Evolutionary conservation across 2,888 invertebrate species (phyloP), one percentile per base, ranked within the genome.

Genomic region (Erebia aethiops): DNA sequence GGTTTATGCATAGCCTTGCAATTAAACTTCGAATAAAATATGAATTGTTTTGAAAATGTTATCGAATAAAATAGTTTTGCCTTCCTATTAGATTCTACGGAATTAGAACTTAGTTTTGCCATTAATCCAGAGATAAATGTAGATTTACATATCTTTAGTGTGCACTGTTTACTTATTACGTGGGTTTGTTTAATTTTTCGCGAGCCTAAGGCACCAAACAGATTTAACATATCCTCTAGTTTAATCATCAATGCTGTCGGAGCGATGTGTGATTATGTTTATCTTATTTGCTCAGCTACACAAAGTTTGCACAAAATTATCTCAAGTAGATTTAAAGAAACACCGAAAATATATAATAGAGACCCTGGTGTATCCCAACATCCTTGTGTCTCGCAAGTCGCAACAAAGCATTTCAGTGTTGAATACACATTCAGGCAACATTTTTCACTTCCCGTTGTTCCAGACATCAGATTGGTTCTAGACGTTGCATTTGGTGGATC

Each of bases 111-210:
- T 70, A 61, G 57, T 41, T 62, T 69, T 49, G 52, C 65, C 54
- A 67, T 26, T 43, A 71, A 62, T n/a, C 62, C 57, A 67, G 57
- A 66, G 11, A 54, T 35, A 52, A 66, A 60, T 16, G 56, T 71
- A 71, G 69, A 61, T 67, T 69, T 61, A 51, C 68, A 21, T 71
- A 69, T 69, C 57, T 69, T 66, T 63, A 69, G 69, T 16, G 56
- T 62, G 69, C 71, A 73, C 69, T 67, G 49, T 69, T 66, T 18
- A 54, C 60, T 71, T 54, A 62, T 26, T 46, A 66, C 14, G 49
- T 49, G 57, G 26, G 56, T 66, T n/a, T 58, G 56, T 66, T n/a
- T 58, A n/a, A 49, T 57, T 67, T 46, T 26, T 65, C 11, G 41
- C 49, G 46, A 7, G 18, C n/a, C 10, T 41, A 13, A 10, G 21